These are phyloP conservation scores for Eumacrocentrus americanus DNA, from an alignment of 2,888 invertebrate genomes.

Conservation along the genomic window DNA sequence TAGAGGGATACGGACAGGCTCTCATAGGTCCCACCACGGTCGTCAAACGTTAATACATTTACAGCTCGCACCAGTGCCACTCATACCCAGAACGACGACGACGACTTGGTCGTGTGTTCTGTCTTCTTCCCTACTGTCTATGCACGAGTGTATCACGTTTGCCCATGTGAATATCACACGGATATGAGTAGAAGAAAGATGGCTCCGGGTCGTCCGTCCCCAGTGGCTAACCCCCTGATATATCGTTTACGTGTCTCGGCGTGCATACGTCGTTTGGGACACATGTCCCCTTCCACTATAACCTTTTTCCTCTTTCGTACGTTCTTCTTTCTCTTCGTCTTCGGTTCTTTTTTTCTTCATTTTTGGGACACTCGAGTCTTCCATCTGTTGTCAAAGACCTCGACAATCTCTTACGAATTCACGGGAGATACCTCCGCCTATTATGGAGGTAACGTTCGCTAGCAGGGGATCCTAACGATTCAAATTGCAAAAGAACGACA, in stretches of 20 bases:
- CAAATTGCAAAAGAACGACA: too few species aligned
- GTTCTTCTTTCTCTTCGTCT: slow-evolving; percentile 18
- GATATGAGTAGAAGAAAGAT: slow-evolving; percentile 60
- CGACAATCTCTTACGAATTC: slow-evolving; percentile 58
- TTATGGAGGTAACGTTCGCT: too few species aligned
- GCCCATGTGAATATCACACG: slow-evolving; percentile 55
- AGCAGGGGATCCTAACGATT: too few species aligned
- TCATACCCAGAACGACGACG: slow-evolving; percentile 22
- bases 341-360: slow-evolving; percentile 6
- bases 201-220: slow-evolving; percentile 59
- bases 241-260: slow-evolving; percentile 62
- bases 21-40: slow-evolving; percentile 52
- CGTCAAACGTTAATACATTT: slow-evolving; percentile 62
- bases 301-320: slow-evolving; percentile 32
- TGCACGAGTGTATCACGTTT: slow-evolving; percentile 56
- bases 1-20: slow-evolving; percentile 1
- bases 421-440: too few species aligned
- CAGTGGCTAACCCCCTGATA: slow-evolving; percentile 62
- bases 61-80: slow-evolving; percentile 51
- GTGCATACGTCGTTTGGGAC: slow-evolving; percentile 61
- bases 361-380: slow-evolving; percentile 20
- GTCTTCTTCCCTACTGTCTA: neutral
- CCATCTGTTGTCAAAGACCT: slow-evolving; percentile 37
- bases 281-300: slow-evolving; percentile 48
- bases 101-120: neutral